Evolutionary conservation across 2,113 vertebrate genomes (phyloP), one percentile per base, ranked within the genome.

Genomic region (Saguinus midas): DNA sequence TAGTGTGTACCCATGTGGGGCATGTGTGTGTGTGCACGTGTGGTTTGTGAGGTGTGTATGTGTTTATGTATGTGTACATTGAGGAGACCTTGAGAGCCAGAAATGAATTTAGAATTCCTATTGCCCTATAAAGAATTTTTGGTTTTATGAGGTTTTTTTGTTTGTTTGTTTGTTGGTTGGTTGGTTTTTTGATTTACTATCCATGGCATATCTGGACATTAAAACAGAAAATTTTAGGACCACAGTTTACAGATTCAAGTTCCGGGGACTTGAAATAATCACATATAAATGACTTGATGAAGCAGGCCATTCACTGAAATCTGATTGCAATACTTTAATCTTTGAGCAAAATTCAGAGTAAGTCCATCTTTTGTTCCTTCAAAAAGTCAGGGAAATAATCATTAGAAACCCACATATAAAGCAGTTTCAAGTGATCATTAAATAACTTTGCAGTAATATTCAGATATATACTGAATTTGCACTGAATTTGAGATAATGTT

Each of bases 31-130:
- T 21, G 6, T 91, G 21, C 8, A 29, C 52, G 25, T 66, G 37
- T 86, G 25, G 1, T 29, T 21, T 66, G 17, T 45, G 16, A 73
- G 10, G 7, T 25, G 6, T 76, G 13, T 70, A 8, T 9, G 68
- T 66, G 16, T 93, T 84, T 93, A 29, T 50, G 14, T 50, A 81
- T 45, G 23, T 61, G 6, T 61, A 48, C 3, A 23, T 1, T 76
- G 29, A 89, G 40, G 78, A 68, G 64, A 92, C 27, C 18, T 35
- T 70, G 14, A 55, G 23, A 94, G 40, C 35, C 48, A 90, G 48
- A 52, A 57, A 85, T 85, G 8, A 97, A 96, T 94, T 82, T 70
- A 94, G 18, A 70, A 61, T 75, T 92, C 9, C 10, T 37, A 45
- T 57, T 86, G 17, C 13, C 37, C 58, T 88, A 75, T 52, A 55